Evolutionary conservation across 2,113 vertebrate genomes (phyloP).

Genomic region (Verasper variegatus): DNA sequence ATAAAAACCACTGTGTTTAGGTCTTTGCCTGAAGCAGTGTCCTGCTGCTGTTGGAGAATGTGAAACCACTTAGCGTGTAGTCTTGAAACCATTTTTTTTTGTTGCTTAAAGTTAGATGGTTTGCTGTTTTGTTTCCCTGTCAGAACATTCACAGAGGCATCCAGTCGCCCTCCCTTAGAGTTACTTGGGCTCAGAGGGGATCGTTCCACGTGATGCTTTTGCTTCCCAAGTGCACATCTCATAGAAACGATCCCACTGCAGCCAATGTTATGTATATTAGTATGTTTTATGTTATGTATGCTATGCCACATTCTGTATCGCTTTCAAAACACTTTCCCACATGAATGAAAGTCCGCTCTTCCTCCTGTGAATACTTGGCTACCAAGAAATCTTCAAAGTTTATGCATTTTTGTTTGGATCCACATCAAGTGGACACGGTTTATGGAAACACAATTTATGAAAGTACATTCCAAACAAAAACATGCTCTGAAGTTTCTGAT

Average conservation of each 20-base stretch:
- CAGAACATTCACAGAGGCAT: conserved; percentile 44
- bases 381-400: conserved; percentile 32
- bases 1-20: conserved; percentile 53
- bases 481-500: conserved; percentile 35
- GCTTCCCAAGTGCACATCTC: conserved; percentile 41
- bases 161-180: conserved; percentile 28
- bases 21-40: conserved; percentile 41
- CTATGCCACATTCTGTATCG: conserved; percentile 17
- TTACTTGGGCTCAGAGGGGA: conserved; percentile 12
- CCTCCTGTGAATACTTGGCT: conserved; percentile 25
- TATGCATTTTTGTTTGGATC: conserved; percentile 38
- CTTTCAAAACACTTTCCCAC: conserved; percentile 39
- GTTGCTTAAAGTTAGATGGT: conserved; percentile 10
- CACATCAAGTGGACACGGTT: conserved; percentile 36
- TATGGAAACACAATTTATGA: conserved; percentile 27
- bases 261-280: neutral
- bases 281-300: neutral
- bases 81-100: conserved; percentile 49
- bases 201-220: conserved; percentile 31
- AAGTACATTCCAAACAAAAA: conserved; percentile 26
- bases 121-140: conserved; percentile 27
- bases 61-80: conserved; percentile 57
- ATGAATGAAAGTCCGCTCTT: conserved; percentile 39
- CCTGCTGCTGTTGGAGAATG: conserved; percentile 53
- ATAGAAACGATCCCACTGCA: conserved; percentile 28